These are phyloP conservation scores for Sitta europaea DNA, from an alignment of 2,113 vertebrate genomes.

Conservation along the genomic window DNA sequence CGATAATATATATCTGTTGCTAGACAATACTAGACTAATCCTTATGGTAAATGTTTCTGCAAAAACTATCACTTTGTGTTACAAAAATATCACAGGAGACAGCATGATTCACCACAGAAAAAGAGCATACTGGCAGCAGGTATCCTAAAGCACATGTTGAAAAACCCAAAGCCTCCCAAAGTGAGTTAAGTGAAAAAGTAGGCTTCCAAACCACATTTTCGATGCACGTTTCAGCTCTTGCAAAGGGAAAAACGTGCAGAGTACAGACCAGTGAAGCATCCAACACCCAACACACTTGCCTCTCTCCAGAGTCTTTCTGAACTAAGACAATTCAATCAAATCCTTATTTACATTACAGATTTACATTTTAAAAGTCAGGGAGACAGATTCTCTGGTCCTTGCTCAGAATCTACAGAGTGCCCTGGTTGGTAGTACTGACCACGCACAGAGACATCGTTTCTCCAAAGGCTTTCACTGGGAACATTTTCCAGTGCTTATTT, in stretches of 20 bases:
- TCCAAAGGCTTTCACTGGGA: not conserved
- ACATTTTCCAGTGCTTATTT: not conserved
- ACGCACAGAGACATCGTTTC: fast-evolving
- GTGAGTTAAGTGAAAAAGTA: not conserved
- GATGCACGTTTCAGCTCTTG: fast-evolving
- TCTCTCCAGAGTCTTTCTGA: not conserved
- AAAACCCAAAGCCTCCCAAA: not conserved
- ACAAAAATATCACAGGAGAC: not conserved
- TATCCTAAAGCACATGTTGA: not conserved
- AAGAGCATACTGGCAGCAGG: not conserved
- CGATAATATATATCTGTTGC: not conserved
- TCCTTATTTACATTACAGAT: conserved; percentile 43
- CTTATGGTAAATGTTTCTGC: not conserved
- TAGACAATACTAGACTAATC: not conserved
- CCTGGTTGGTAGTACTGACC: fast-evolving
- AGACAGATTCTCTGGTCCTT: not conserved
- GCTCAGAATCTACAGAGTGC: not conserved
- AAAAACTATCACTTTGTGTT: not conserved
- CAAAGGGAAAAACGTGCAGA: not conserved
- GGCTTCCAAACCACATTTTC: not conserved
- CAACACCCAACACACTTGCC: not conserved
- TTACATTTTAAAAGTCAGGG: not conserved
- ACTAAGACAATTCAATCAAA: conserved; percentile 21
- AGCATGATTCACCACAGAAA: not conserved
- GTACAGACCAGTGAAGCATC: not conserved